phyloP scores from a whole-genome alignment of 2,113 vertebrate species.

The Rhinopithecus roxellana region DNA sequence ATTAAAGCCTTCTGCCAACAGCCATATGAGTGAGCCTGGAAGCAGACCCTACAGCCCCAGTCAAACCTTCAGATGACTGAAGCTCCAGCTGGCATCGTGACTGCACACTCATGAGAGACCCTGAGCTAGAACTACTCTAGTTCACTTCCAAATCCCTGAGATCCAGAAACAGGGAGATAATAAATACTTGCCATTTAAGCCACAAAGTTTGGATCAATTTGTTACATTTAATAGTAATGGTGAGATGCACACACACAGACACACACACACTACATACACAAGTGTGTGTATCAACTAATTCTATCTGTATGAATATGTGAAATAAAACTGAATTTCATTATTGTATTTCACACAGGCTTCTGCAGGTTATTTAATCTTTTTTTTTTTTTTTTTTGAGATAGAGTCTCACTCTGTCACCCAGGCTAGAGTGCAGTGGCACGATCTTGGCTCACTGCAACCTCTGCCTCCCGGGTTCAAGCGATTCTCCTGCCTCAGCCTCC shows the following conservation, averaged over 20 bases:
- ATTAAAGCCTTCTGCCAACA: neutral
- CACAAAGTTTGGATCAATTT: neutral
- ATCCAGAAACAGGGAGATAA: neutral
- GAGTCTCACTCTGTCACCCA: no score
- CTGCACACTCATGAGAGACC: neutral
- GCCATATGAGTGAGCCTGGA: neutral
- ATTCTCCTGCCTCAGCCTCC: no score
- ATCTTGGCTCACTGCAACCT: no score
- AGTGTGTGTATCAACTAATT: neutral
- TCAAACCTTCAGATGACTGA: neutral
- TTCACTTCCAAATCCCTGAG: neutral
- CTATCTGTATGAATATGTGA: neutral
- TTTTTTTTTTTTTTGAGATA: no score
- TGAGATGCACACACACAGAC: neutral
- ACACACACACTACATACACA: neutral
- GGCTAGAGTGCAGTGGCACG: no score
- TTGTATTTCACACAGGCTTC: neutral
- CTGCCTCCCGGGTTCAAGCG: no score
- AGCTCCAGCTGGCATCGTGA: neutral
- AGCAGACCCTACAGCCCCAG: neutral
- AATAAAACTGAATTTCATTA: neutral
- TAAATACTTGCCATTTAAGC: neutral
- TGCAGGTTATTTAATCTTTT: neutral
- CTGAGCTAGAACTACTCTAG: neutral
- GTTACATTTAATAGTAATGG: neutral